Evolutionary conservation across 1,140 invertebrate genomes (phyloP).

Genomic region (Olivierus martensii): DNA sequence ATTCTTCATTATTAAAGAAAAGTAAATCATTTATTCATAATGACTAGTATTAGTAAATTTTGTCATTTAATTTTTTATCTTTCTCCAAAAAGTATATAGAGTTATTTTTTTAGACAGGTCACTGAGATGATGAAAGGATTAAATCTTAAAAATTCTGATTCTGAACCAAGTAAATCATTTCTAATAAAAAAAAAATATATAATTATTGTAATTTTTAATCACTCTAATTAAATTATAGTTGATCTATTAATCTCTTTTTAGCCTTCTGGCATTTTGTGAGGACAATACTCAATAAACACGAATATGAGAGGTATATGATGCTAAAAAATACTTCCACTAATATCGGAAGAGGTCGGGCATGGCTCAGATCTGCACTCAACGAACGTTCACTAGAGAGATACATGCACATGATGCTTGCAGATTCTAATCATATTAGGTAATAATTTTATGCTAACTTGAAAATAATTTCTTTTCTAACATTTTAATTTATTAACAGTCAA

Average conservation of each 20-base stretch:
- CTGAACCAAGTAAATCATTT: constrained; percentile 28
- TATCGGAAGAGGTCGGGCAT: constrained; percentile 56
- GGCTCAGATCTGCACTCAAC: constrained; percentile 71
- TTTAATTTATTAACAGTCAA: constrained; percentile 26
- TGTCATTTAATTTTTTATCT: no score
- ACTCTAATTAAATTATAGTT: no score
- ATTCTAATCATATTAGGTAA: constrained; percentile 25
- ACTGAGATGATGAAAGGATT: constrained; percentile 41
- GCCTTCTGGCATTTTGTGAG: constrained; percentile 37
- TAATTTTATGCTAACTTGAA: not conserved
- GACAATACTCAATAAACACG: constrained; percentile 63
- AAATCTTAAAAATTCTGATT: constrained; percentile 29
- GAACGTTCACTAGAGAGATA: constrained; percentile 75
- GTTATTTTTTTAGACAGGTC: constrained; percentile 40
- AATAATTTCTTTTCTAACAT: not conserved
- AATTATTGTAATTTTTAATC: no score
- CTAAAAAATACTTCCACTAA: constrained; percentile 65
- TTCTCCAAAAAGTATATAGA: no score
- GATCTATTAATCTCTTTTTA: constrained; percentile 10
- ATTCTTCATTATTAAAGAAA: no score
- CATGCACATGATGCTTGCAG: constrained; percentile 56
- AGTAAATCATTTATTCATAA: no score
- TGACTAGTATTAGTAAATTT: no score
- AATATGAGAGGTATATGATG: constrained; percentile 66
- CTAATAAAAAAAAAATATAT: not conserved